Percentiles rank a stretch among this genome's conserved stretches.
These are phyloP conservation scores for Oreochromis tanganicae DNA, from an alignment of 2,113 vertebrate genomes.

Conservation along the genomic window DNA sequence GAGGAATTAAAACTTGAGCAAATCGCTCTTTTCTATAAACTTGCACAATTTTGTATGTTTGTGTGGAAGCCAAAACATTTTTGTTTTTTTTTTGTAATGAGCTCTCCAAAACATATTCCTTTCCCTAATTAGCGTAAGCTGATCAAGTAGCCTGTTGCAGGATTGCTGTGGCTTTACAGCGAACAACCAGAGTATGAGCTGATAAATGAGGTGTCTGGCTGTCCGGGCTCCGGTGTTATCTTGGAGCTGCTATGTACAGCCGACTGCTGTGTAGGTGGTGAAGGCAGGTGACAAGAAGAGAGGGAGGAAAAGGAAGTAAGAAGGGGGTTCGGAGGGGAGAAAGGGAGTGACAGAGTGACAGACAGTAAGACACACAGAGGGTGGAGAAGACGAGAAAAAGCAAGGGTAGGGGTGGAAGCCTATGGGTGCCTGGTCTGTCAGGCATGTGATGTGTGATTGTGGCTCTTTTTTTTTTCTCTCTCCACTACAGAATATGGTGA, in stretches of 20 bases:
- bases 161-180: constrained; percentile 1
- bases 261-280: constrained; percentile 58
- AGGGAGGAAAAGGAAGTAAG: constrained; percentile 3
- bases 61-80: not conserved
- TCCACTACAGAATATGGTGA: constrained; percentile 2
- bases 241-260: constrained; percentile 41
- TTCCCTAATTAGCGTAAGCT: not conserved
- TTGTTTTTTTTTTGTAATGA: not conserved
- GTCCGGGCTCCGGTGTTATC: constrained; percentile 48
- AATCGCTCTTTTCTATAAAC: not conserved
- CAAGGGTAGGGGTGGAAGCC: not conserved
- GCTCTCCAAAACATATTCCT: not conserved
- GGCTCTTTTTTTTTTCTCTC: not conserved
- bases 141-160: constrained; percentile 18
- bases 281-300: constrained; percentile 60
- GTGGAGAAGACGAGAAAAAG: constrained; percentile 30
- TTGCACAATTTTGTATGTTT: not conserved
- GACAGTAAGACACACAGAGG: constrained; percentile 26
- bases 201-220: constrained; percentile 61
- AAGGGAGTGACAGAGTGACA: constrained; percentile 39
- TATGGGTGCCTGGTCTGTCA: constrained; percentile 44
- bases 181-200: constrained; percentile 32
- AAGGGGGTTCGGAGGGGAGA: not conserved
- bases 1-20: not conserved
- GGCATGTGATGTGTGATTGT: constrained; percentile 35